Conservation (phyloP, 2,888 invertebrate genomes). For the Lasiommata megera region DNA sequence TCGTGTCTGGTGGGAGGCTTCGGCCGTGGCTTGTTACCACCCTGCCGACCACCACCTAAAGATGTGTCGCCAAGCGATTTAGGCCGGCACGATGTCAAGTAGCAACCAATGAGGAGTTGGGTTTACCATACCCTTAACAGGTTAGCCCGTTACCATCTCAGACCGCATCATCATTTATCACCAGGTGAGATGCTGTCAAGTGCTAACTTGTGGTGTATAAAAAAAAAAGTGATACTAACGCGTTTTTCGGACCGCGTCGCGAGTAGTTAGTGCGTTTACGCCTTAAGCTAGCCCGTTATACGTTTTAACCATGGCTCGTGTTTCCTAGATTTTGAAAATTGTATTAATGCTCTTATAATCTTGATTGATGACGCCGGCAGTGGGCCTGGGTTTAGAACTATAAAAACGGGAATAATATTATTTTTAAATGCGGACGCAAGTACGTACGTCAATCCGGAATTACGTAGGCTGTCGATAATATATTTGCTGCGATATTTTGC, state of each 20-base stretch:
- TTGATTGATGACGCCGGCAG: conserved; percentile 12
- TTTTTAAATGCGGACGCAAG: neutral
- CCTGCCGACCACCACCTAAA: too few relatives aligned
- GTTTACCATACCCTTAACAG: too few relatives aligned
- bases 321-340: conserved; percentile 18
- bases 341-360: conserved; percentile 14
- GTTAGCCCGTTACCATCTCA: too few relatives aligned
- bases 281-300: neutral
- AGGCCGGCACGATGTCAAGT: too few relatives aligned
- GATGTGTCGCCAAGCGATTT: too few relatives aligned
- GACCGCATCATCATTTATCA: too few relatives aligned
- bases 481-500: too few relatives aligned
- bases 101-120: too few relatives aligned
- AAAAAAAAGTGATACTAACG: neutral
- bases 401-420: conserved; percentile 1
- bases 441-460: neutral
- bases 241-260: neutral
- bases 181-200: too few relatives aligned
- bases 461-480: conserved; percentile 8
- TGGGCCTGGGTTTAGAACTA: conserved; percentile 9
- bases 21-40: too few relatives aligned
- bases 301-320: conserved; percentile 1
- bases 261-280: neutral
- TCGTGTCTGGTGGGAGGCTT: too few relatives aligned
- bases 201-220: too few relatives aligned